These are phyloP conservation scores for Eudemis profundana DNA, from an alignment of 2,888 invertebrate species.

Conservation along the genomic window DNA sequence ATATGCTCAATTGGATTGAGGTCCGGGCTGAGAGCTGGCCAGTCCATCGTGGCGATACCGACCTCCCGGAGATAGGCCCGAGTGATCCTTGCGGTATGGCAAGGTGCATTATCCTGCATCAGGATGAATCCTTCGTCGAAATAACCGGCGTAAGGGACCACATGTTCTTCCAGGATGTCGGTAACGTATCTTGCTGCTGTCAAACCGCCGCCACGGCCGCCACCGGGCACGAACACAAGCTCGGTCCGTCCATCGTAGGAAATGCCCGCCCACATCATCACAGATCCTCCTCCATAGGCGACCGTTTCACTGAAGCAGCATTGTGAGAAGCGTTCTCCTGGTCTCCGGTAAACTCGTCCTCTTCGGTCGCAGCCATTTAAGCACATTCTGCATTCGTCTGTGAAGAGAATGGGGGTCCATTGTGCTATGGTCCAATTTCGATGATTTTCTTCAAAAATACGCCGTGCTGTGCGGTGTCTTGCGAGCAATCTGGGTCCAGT, in stretches of 20 bases:
- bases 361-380: slow-evolving; percentile 43
- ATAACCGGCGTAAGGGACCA: too few species aligned
- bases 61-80: too few species aligned
- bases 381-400: slow-evolving; percentile 45
- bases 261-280: not conserved
- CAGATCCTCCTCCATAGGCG: slow-evolving; percentile 1
- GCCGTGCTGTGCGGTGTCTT: slow-evolving; percentile 41
- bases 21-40: too few species aligned
- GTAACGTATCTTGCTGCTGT: slow-evolving; percentile 22
- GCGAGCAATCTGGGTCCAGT: slow-evolving; percentile 45
- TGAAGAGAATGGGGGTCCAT: slow-evolving; percentile 41
- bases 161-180: slow-evolving; percentile 37
- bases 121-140: too few species aligned
- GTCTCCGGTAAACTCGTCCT: slow-evolving; percentile 40
- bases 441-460: slow-evolving; percentile 43
- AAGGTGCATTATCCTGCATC: too few species aligned
- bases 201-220: slow-evolving; percentile 14
- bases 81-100: too few species aligned
- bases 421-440: slow-evolving; percentile 45
- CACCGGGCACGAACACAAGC: slow-evolving; percentile 24
- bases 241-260: not conserved
- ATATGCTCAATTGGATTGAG: too few species aligned
- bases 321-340: not conserved
- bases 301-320: not conserved
- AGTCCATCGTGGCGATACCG: too few species aligned